Conservation (phyloP, 2,113 vertebrate genomes). For the Elachura formosa region DNA sequence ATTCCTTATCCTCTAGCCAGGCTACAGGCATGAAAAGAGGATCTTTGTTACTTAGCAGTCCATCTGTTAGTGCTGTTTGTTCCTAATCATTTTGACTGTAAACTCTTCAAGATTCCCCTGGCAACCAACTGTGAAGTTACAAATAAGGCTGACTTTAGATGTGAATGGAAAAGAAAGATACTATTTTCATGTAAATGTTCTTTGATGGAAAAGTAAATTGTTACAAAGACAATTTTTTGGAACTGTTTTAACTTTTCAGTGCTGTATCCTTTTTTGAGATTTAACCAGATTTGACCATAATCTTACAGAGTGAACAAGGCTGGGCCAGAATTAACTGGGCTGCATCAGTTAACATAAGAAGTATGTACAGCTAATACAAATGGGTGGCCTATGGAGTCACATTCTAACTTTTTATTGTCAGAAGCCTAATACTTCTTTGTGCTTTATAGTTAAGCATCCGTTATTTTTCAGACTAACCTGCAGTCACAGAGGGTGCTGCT, state of each 20-base stretch:
- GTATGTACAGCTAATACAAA: neutral
- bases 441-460: neutral
- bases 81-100: neutral
- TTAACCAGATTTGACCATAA: neutral
- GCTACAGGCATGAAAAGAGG: neutral
- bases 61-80: conserved; percentile 31
- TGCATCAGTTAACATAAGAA: neutral
- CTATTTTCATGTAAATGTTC: neutral
- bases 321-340: neutral
- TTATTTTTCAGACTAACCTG: conserved; percentile 74
- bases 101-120: neutral
- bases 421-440: neutral
- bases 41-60: conserved; percentile 32
- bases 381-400: neutral
- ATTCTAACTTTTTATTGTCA: neutral
- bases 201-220: neutral
- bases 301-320: neutral
- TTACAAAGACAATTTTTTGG: neutral
- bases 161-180: neutral
- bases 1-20: neutral
- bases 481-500: conserved; percentile 88
- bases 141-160: neutral
- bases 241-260: neutral
- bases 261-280: neutral
- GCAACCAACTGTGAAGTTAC: neutral